Base-by-base conservation (phyloP, 2,888 invertebrate genomes). In the Polydrusus tereticollis region DNA sequence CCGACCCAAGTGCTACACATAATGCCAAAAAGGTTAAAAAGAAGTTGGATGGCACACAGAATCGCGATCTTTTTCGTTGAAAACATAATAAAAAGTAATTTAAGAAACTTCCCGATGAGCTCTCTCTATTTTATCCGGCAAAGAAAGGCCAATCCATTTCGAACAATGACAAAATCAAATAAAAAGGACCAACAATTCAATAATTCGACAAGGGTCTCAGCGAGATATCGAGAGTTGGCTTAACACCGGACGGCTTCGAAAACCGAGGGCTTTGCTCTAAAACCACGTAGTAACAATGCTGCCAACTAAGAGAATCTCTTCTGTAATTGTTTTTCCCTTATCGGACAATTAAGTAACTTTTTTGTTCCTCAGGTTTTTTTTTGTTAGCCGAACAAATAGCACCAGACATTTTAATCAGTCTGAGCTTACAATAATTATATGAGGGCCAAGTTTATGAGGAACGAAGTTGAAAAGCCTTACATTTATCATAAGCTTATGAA, bases 121-220 rank as follows among this genome's bases (percentile, higher is more conserved):
- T 20, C 45, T 45, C 23, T 47, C 20, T n/a, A 47, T 47, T 45
- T 23, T 47, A 47, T 47, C 23, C 47, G n/a, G 16, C 21, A 12
- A 47, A 47, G 47, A 63, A 63, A 50, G 47, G 20, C 43, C 55
- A 67, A 47, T 59, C 47, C 59, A 67, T 43, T 59, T 45, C 41
- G 45, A 41, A 67, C 58, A 45, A 67, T 58, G 59, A 59, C 33
- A 43, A 76, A 78, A 79, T 78, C 78, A 75, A 80, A 79, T 78
- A 78, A 79, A 77, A 75, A 74, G 77, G 77, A 76, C 73, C 77
- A 76, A 75, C 78, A 77, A 79, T 79, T 80, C 79, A 79, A 80
- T 80, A 78, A 78, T 78, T 77, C 78, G 78, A 78, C 77, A 77
- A 77, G 78, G 69, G 77, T 73, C 77, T 73, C 76, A 77, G 77